A percentile compares a stretch with the other conserved stretches of the same genome.
Evolutionary conservation across 2,113 vertebrate genomes (phyloP).

Genomic region (Hypocryptadius cinnamomeus): DNA sequence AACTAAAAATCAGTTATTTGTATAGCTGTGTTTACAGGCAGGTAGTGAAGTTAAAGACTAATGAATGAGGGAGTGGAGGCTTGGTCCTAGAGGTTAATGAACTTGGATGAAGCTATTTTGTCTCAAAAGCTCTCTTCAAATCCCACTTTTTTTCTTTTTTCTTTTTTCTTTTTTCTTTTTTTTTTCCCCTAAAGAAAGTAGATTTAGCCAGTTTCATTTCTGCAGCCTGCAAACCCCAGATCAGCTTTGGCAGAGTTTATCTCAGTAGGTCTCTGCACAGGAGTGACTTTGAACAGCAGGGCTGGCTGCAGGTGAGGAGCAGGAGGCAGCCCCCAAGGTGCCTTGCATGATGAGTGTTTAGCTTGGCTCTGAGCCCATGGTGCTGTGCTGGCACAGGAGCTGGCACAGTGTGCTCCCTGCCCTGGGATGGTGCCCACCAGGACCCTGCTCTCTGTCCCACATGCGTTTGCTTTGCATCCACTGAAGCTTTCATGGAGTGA

Average conservation of each 20-base stretch:
- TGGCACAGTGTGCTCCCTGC: not conserved
- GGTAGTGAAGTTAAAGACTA: not conserved
- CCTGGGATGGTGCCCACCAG: not conserved
- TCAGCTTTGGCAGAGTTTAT: not conserved
- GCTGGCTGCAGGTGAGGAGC: not conserved
- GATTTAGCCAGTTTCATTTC: not conserved
- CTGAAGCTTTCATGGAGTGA: not conserved
- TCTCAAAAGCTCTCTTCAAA: not conserved
- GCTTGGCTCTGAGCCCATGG: not conserved
- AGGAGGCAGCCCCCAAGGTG: not conserved
- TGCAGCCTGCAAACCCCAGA: not conserved
- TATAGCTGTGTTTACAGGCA: not conserved
- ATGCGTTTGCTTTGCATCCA: not conserved
- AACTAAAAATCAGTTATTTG: conserved; percentile 12
- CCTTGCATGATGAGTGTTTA: fast-evolving
- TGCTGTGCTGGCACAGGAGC: not conserved
- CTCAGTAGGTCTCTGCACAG: not conserved
- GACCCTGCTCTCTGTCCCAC: not conserved
- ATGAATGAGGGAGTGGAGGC: not conserved
- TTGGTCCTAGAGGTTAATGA: conserved; percentile 6
- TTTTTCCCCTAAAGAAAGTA: not conserved
- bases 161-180: not conserved
- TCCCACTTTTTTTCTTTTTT: fast-evolving
- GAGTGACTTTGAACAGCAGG: not conserved
- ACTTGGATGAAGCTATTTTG: not conserved